These are phyloP conservation scores for Meda fulgida DNA, from an alignment of 2,797 vertebrate genomes.

Conservation along the genomic window DNA sequence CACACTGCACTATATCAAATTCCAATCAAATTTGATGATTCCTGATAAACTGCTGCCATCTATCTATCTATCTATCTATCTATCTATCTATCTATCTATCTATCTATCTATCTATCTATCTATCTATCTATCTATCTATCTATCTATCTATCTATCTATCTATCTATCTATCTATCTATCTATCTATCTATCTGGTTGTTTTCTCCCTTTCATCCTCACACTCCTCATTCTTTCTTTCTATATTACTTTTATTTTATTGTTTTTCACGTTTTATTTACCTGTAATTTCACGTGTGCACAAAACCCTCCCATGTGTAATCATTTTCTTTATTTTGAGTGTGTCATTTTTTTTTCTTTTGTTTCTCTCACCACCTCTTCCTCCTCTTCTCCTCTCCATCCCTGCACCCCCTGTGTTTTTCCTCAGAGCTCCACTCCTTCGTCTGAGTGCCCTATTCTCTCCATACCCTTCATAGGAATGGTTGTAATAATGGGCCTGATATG, in stretches of 20 bases:
- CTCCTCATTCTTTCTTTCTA: constrained; percentile 30
- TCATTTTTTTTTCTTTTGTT: constrained; percentile 57
- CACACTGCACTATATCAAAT: constrained; percentile 64
- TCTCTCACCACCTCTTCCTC: constrained; percentile 51
- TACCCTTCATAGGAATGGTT: constrained; percentile 90
- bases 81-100: constrained; percentile 53
- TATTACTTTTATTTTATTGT: constrained; percentile 1
- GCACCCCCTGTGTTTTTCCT: constrained; percentile 64
- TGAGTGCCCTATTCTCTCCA: constrained; percentile 85
- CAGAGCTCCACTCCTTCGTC: constrained; percentile 82
- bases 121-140: constrained; percentile 51
- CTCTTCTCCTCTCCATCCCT: constrained; percentile 58
- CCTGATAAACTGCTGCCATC: constrained; percentile 54
- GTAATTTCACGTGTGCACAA: constrained; percentile 44
- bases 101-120: constrained; percentile 51
- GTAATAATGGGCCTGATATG: constrained; percentile 90
- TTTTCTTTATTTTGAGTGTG: constrained; percentile 59
- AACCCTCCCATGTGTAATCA: constrained; percentile 52
- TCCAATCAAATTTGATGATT: constrained; percentile 67
- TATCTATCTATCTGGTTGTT: constrained; percentile 34
- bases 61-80: constrained; percentile 53
- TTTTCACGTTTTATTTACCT: constrained; percentile 54
- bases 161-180: constrained; percentile 26
- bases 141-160: constrained; percentile 50
- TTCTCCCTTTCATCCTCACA: constrained; percentile 39